These are phyloP conservation scores for Hypomecis atomaria DNA, from an alignment of 2,888 invertebrate genomes.

Conservation along the genomic window DNA sequence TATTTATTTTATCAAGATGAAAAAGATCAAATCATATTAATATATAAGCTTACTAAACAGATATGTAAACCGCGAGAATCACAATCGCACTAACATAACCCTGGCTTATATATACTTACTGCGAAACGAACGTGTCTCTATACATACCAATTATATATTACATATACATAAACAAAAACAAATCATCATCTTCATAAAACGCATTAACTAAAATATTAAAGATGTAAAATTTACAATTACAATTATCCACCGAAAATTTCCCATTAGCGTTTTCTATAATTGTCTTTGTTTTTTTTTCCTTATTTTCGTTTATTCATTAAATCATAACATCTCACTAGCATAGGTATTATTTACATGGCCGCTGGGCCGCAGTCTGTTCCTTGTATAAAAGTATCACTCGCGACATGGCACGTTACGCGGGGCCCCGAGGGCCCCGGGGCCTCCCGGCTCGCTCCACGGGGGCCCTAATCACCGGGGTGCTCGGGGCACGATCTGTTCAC, in stretches of 20 bases:
- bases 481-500: slow-evolving; percentile 99
- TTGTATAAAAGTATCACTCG: slow-evolving; percentile 79
- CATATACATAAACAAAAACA: slow-evolving; percentile 65
- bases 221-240: slow-evolving; percentile 73
- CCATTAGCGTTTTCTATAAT: slow-evolving; percentile 67
- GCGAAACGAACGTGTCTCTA: slow-evolving; percentile 52
- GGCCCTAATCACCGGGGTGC: slow-evolving; percentile 95
- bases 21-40: slow-evolving; percentile 81
- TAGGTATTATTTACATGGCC: slow-evolving; percentile 77
- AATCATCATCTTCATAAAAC: slow-evolving; percentile 48
- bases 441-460: slow-evolving; percentile 61
- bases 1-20: slow-evolving; percentile 84
- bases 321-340: slow-evolving; percentile 82
- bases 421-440: slow-evolving; percentile 56
- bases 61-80: slow-evolving; percentile 64
- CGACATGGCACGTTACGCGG: slow-evolving; percentile 63
- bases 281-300: slow-evolving; percentile 73
- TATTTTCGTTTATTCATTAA: slow-evolving; percentile 65
- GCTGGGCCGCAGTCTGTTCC: slow-evolving; percentile 73
- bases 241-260: slow-evolving; percentile 72
- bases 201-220: slow-evolving; percentile 65
- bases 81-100: slow-evolving; percentile 53
- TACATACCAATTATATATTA: slow-evolving; percentile 57
- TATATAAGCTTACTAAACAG: slow-evolving; percentile 77
- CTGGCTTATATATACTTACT: slow-evolving; percentile 50